Evolutionary conservation across 35 echinoderm and acorn worm genomes (phyloP).

Genomic region (Apostichopus parvimensis): DNA sequence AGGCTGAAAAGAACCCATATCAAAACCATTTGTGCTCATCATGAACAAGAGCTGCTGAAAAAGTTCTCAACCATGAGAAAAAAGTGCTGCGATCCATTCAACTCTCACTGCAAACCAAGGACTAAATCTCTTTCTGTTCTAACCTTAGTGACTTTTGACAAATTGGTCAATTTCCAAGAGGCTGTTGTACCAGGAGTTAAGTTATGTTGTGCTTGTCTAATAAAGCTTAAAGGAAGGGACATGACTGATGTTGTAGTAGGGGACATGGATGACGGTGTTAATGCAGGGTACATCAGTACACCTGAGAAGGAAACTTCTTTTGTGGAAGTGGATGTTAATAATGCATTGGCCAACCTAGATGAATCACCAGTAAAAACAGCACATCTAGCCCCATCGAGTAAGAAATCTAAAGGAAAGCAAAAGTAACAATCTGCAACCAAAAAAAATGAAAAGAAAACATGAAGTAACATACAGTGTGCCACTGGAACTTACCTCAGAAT

Average conservation of each 20-base stretch:
- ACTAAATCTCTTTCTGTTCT: background rate
- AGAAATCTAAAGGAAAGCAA: constrained; percentile 4
- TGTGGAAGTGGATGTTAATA: background rate
- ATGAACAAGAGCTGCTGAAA: background rate
- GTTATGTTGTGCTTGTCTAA: background rate
- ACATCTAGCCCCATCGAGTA: background rate
- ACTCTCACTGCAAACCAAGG: background rate
- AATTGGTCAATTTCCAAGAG: background rate
- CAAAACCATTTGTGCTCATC: constrained; percentile 11
- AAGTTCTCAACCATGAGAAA: constrained; percentile 8
- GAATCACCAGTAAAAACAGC: constrained; percentile 10
- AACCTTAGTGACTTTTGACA: background rate
- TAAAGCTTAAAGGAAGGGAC: background rate
- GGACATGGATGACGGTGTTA: background rate
- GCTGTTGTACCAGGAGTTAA: background rate
- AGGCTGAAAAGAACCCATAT: background rate
- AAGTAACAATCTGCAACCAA: constrained; percentile 10
- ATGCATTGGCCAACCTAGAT: background rate
- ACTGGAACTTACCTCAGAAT: constrained; percentile 1
- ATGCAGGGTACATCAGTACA: background rate
- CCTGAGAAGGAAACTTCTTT: background rate
- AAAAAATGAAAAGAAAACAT: constrained; percentile 19
- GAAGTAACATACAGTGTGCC: background rate
- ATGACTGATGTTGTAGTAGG: constrained; percentile 1
- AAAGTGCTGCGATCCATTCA: constrained; percentile 2